Percentiles rank a stretch among this genome's conserved stretches.
Evolutionary conservation across 2,113 vertebrate species (phyloP).

Genomic region (Herpailurus yagouaroundi): DNA sequence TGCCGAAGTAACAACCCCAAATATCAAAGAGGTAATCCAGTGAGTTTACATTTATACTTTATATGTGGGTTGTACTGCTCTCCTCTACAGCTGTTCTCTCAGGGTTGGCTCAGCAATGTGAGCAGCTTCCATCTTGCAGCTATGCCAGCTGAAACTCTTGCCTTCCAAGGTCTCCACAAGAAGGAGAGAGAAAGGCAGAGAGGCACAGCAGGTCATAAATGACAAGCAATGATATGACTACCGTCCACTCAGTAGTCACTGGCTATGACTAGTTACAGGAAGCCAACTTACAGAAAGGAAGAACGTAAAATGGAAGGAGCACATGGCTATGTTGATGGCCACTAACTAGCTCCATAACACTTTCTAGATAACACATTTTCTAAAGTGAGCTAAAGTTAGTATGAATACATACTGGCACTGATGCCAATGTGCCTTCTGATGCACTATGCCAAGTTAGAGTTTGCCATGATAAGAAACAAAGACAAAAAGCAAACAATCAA

Average conservation of each 20-base stretch:
- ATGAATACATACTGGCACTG: background rate
- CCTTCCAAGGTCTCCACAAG: background rate
- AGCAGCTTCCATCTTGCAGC: background rate
- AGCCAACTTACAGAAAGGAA: background rate
- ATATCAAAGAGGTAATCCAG: background rate
- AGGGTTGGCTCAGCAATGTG: background rate
- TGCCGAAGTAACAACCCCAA: background rate
- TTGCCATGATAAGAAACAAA: background rate
- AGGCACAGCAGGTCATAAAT: background rate
- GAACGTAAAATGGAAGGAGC: background rate
- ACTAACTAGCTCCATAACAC: background rate
- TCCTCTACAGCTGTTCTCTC: background rate
- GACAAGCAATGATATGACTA: background rate
- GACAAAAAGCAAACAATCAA: background rate
- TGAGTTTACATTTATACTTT: background rate
- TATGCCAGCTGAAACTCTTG: background rate
- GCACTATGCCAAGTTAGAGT: background rate
- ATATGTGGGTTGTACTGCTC: background rate
- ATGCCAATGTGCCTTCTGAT: background rate
- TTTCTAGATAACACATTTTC: background rate
- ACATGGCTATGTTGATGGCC: background rate
- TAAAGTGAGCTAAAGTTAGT: background rate
- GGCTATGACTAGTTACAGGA: background rate
- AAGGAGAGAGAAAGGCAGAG: background rate
- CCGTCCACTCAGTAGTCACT: background rate